Evolutionary conservation across 1,140 invertebrate genomes (phyloP), one percentile per base, ranked within the genome.

Genomic region (Lordiphosa stackelbergi): DNA sequence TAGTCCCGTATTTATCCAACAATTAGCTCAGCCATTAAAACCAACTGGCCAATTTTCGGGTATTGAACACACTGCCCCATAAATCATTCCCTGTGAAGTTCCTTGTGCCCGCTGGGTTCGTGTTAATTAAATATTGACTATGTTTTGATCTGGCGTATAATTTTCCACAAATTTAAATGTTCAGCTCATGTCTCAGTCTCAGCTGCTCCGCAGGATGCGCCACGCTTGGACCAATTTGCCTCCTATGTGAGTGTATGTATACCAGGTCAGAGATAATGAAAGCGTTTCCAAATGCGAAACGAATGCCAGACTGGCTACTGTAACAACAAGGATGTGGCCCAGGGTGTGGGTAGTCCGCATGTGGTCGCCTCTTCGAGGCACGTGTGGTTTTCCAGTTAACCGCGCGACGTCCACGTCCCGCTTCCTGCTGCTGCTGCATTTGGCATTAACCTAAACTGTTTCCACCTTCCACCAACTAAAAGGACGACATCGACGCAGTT

Each of bases 211-310:
- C 28, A 31, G 28, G 28, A 31, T 31, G 28, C 7, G 28, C 28
- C 28, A 31, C 28, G 36, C 22, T 24, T 35, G 28, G 12, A 38
- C 58, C 53, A 31, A 24, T 38, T 51, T 41, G 36, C 54, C 40
- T 24, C 22, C 22, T 24, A 24, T 24, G 22, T 24, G 22, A 3
- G 19, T 22, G 19, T 22, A 81, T 65, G 60, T 58, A 53, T 42
- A 46, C 49, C 36, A 45, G 38, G 43, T 12, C n/a, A 42, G 12
- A 9, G 31, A 58, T 85, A 85, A 85, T 85, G 77, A 83, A 85
- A 85, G 71, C 73, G 77, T 85, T 85, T 78, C 83, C 77, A 85
- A 85, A 85, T 85, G 83, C 83, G 83, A 85, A 85, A 78, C 83
- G 83, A 85, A 85, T 85, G 83, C 78, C 48, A 31, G 13, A 49